phyloP scores from a whole-genome alignment of 2,888 invertebrate species.

The Pandemis corylana region DNA sequence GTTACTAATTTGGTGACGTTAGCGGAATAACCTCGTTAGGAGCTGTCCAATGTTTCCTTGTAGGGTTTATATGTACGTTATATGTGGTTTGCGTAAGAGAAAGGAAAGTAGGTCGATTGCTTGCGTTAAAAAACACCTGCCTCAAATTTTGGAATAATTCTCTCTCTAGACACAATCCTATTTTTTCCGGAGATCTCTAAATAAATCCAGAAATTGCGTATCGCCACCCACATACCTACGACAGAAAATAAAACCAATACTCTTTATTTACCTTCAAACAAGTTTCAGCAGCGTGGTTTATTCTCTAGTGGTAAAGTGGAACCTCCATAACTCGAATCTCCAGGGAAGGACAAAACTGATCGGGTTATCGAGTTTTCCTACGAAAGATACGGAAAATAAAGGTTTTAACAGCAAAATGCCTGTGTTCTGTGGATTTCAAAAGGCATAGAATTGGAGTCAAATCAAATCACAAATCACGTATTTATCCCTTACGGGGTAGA shows the following conservation, averaged over 20 bases:
- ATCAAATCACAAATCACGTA: too few relatives aligned
- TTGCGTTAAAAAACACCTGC: background rate
- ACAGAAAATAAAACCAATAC: constrained; percentile 27
- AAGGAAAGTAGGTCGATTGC: background rate
- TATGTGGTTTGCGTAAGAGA: background rate
- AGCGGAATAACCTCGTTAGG: constrained; percentile 8
- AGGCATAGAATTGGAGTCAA: background rate
- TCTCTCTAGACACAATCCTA: constrained; percentile 1
- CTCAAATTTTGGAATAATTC: background rate
- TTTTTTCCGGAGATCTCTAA: constrained; percentile 8
- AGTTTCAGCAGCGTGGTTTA: constrained; percentile 36
- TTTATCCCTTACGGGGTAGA: too few relatives aligned
- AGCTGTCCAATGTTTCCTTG: constrained; percentile 4
- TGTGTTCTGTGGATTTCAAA: constrained; percentile 5
- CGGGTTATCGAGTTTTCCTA: constrained; percentile 34
- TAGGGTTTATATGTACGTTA: background rate
- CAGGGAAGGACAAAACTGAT: constrained; percentile 36
- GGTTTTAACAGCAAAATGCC: constrained; percentile 23
- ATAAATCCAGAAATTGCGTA: constrained; percentile 12
- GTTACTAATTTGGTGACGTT: constrained; percentile 2
- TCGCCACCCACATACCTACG: constrained; percentile 5
- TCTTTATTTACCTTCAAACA: constrained; percentile 32
- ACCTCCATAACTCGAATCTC: constrained; percentile 37
- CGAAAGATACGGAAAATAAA: constrained; percentile 30
- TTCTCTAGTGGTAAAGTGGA: constrained; percentile 36